These are phyloP conservation scores for Cecropterus lyciades DNA, from an alignment of 1,140 invertebrate genomes.

Conservation along the genomic window DNA sequence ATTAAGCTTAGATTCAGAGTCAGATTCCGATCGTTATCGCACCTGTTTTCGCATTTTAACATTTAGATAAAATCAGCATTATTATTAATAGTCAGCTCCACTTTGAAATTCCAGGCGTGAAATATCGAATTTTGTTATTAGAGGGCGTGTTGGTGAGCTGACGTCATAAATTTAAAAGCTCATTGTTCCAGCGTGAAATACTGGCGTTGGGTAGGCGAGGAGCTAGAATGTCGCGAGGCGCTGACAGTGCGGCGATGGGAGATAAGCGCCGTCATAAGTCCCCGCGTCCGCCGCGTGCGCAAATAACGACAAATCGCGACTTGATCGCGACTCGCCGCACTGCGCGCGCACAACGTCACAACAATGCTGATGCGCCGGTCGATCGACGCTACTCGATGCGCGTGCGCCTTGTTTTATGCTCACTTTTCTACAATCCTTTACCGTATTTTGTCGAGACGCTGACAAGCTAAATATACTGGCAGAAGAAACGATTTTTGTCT, in stretches of 20 bases:
- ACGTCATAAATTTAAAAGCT: constrained; percentile 72
- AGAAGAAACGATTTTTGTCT: constrained; percentile 75
- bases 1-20: not conserved
- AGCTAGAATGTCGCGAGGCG: constrained; percentile 64
- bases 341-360: constrained; percentile 40
- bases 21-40: constrained; percentile 7
- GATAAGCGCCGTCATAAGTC: constrained; percentile 80
- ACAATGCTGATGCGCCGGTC: constrained; percentile 66
- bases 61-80: constrained; percentile 7
- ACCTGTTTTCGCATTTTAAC: constrained; percentile 16
- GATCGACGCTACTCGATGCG: constrained; percentile 64
- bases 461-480: constrained; percentile 69
- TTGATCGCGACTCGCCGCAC: constrained; percentile 47
- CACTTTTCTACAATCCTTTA: constrained; percentile 75
- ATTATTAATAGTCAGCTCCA: constrained; percentile 23
- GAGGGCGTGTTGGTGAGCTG: constrained; percentile 40
- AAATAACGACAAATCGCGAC: constrained; percentile 76
- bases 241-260: constrained; percentile 65
- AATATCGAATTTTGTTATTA: constrained; percentile 33
- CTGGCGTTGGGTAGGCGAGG: constrained; percentile 59
- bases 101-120: constrained; percentile 4
- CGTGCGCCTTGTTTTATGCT: constrained; percentile 72
- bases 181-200: constrained; percentile 80
- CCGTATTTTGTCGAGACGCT: constrained; percentile 55
- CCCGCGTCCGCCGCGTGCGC: constrained; percentile 51